Base-by-base conservation (phyloP, 92 coral and sea anemone genomes). In the Parazoanthus darwini region DNA sequence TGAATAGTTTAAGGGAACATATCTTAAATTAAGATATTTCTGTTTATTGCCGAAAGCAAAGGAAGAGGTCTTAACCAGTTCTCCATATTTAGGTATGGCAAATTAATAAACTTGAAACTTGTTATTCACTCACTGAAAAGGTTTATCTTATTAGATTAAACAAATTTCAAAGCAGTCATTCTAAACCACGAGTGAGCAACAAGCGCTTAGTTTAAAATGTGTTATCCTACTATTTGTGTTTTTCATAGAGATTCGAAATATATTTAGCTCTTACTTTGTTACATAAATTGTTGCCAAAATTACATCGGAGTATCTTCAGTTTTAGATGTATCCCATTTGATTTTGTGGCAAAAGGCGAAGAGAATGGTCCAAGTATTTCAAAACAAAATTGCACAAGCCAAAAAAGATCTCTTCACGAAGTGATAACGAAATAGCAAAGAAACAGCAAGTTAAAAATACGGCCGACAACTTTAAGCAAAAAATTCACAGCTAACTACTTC, bases 161-260 rank as follows among this genome's bases (percentile, higher is more conserved):
- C 37, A 72, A 26, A 25, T 72, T 72, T 68, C 35, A 68, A 68
- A 54, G 59, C 59, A 58, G 74, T 67, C 78, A 77, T 77, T 39
- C 65, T 82, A 72, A 22, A 63, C 14, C 25, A 54, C 59, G 14
- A 4, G 6, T 9, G 8, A 48, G 51, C 11, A 48, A 48, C 51
- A 48, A 48, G 51, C 22, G 25, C 16, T 63, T 63, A 29, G 33
- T 29, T 54, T 13, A 54, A 54, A 63, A 63, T 63, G 26, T 20
- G 25, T 63, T 63, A 63, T 63, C 8, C 70, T 23, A 22, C 6
- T 22, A 14, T 7, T 58, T 1, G 66, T 2, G 22, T 58, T 6
- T 13, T 58, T 58, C 4, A 58, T 20, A 63, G 25, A 63, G 26
- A 18, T 63, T 20, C 70, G 22, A 63, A 20, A 14, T 5, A 63